Evolutionary conservation across 2,113 vertebrate species (phyloP), one percentile per base, ranked within the genome.

Genomic region (Chrysemys picta): DNA sequence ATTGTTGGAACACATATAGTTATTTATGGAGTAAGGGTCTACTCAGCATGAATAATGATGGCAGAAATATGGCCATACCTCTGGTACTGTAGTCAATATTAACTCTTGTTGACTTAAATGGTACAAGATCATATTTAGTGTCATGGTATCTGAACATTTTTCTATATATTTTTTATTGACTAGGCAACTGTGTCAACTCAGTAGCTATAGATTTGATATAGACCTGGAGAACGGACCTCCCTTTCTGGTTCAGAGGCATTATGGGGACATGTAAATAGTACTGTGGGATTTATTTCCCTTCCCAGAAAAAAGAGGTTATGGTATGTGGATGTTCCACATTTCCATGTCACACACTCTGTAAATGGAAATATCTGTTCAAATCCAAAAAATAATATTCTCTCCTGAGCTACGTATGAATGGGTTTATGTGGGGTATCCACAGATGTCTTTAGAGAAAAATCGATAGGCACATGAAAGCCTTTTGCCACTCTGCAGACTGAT

Each of bases 371-470:
- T 56, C 82, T 89, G 53, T 89, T 79, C 84, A 90, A 87, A 88
- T 8, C 69, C 49, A 78, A 82, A 96, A 47, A 88, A 85, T 88
- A 52, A 53, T 89, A 75, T 81, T 17, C 42, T 65, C 76, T 93
- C 88, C 84, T 91, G 91, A 97, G 56, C 6, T 91, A 87, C 91
- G 52, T 12, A 65, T 65, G 52, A 90, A 88, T 49, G n/a, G 10
- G 10, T 50, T 84, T 85, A 65, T 42, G 7, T 10, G n/a, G n/a
- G 65, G 19, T 38, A 38, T 38, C n/a, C 14, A 21, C 89, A 89
- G 93, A 85, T 19, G 80, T 65, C 57, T 49, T 82, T 80, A 93
- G 82, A 93, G 93, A 57, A 82, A 53, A 90, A 76, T 85, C 47
- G 86, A 4, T 24, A 79, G 84, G 25, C 25, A 49, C 42, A 75